These are phyloP conservation scores for Nymphalis urticae DNA, from an alignment of 2,888 invertebrate genomes.

Conservation along the genomic window DNA sequence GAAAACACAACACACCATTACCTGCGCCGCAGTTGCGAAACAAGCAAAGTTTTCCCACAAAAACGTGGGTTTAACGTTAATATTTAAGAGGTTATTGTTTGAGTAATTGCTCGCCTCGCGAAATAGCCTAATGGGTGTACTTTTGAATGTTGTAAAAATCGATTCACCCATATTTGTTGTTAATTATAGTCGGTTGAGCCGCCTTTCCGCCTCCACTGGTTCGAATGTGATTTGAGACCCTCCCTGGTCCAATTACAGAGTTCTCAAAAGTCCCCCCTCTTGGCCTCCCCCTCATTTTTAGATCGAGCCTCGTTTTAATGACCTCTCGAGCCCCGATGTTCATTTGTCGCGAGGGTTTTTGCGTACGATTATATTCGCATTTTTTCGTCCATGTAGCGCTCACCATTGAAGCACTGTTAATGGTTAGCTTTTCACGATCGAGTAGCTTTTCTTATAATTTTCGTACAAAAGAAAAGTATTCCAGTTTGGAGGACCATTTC, in stretches of 20 bases:
- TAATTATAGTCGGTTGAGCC: conserved; percentile 79
- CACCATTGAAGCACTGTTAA: conserved; percentile 54
- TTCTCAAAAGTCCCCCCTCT: conserved; percentile 72
- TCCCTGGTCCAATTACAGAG: conserved; percentile 80
- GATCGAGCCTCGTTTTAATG: conserved; percentile 80
- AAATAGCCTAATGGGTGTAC: conserved; percentile 68
- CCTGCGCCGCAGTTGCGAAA: conserved; percentile 67
- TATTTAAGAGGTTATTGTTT: conserved; percentile 71
- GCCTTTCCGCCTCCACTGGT: conserved; percentile 78
- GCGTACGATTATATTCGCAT: conserved; percentile 74
- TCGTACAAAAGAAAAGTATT: conserved; percentile 37
- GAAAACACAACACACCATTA: conserved; percentile 65
- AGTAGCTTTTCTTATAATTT: conserved; percentile 41
- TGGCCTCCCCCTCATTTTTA: conserved; percentile 72
- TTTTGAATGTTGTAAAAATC: conserved; percentile 63
- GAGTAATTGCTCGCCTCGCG: conserved; percentile 71
- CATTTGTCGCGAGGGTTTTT: conserved; percentile 78
- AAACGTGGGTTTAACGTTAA: conserved; percentile 66
- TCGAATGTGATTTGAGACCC: conserved; percentile 79
- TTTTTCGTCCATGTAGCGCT: conserved; percentile 61
- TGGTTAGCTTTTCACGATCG: conserved; percentile 42
- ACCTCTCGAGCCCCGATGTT: conserved; percentile 80
- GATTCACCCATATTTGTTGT: conserved; percentile 81
- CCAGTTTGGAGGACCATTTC: conserved; percentile 31
- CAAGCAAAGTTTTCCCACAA: conserved; percentile 75